Conservation (phyloP, 1,140 invertebrate species). For the Zaprionus kolodkinae region DNA sequence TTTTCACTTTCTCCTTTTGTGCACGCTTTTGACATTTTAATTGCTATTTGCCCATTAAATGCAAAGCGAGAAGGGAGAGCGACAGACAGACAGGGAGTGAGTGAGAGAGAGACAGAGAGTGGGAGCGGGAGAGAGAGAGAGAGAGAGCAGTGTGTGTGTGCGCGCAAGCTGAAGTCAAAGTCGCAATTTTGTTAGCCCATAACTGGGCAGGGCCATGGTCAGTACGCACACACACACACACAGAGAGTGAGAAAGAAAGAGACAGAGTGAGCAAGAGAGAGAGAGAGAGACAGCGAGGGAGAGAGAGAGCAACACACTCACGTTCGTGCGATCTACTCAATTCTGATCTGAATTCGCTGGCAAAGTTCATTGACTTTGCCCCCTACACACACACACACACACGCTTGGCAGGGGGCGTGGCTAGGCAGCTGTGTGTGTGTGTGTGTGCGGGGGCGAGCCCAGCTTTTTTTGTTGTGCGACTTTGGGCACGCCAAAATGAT, state of each 20-base stretch:
- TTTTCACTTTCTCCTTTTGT: conserved; percentile 80
- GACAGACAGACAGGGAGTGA: conserved; percentile 6
- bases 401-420: conserved; percentile 20
- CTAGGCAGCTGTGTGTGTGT: not conserved
- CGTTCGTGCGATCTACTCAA: conserved; percentile 20
- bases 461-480: not conserved
- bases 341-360: conserved; percentile 30
- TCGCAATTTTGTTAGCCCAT: conserved; percentile 25
- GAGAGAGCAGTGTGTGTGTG: conserved; percentile 1
- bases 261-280: not conserved
- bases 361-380: conserved; percentile 50
- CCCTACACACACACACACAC: not conserved
- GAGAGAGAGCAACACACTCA: not conserved
- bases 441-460: conserved; percentile 2
- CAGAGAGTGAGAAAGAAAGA: not conserved
- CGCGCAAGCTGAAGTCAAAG: conserved; percentile 11
- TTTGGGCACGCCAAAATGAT: conserved; percentile 15
- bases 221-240: not conserved
- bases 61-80: conserved; percentile 33
- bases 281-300: not conserved
- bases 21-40: conserved; percentile 82
- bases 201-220: conserved; percentile 40
- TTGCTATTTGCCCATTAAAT: conserved; percentile 77
- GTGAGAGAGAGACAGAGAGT: not conserved
- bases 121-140: not conserved